Evolutionary conservation across 2,113 vertebrate genomes (phyloP), one percentile per base, ranked within the genome.

Genomic region (Potamarius usumacintae): DNA sequence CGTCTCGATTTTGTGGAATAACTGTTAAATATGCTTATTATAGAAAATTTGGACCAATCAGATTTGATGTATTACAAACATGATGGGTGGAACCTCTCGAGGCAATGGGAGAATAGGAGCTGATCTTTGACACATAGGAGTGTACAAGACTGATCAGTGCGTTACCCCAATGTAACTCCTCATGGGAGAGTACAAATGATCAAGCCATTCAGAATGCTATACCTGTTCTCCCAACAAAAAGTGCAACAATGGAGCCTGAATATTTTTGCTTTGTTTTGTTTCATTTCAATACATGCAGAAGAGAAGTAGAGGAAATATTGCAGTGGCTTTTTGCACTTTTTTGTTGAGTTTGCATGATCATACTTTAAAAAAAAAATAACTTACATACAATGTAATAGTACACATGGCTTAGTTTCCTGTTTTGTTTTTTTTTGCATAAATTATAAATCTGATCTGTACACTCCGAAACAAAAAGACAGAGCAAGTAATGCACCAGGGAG

Each of bases 41-140:
- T n/a, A 57, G 9, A 80, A 58, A 25, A 79, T 80, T 80, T 2
- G 1, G 78, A 60, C 27, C 55, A 60, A 22, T 81, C 27, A 58
- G 78, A 42, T 60, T 58, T 3, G 55, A 60, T 11, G n/a, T 57
- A 17, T 57, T 10, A 53, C 18, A 48, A 12, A 76, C 1, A 27
- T 34, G 79, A 85, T 77, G 25, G 76, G 55, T 85, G 86, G 34
- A 5, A n/a, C 93, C 94, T 94, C 90, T 95, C 94, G 93, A 94
- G 93, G 94, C 93, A 94, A 92, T 92, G 85, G 88, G 90, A 91
- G 90, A 92, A 88, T 90, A 90, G 89, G 58, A 74, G 53, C 82
- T 82, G 77, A 81, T 80, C 63, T 86, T 79, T 69, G 18, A 69
- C 82, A 78, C 30, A 20, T 25, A 4, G 89, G 86, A 88, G 52